Evolutionary conservation across 2,797 vertebrate genomes (phyloP), one percentile per base, ranked within the genome.

Genomic region (Liparis tanakae): DNA sequence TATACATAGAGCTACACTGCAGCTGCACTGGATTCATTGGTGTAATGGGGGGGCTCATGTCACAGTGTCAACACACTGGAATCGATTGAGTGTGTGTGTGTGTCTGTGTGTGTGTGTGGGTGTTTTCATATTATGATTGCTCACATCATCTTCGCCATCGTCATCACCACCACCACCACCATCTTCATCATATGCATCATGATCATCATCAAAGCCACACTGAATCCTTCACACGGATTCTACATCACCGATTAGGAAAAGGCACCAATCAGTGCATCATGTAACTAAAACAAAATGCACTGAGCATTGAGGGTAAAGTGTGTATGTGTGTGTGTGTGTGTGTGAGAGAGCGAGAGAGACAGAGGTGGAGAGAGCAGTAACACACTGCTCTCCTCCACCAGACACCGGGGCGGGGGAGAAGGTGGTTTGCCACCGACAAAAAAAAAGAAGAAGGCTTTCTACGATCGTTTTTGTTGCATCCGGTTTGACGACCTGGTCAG

Each of bases 361-460:
- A 55, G 65, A 41, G 65, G 34, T 46, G 33, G 56, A 48, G 70
- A 15, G 65, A 59, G 61, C 51, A 81, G 68, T 55, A 70, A 68
- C 84, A 68, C 84, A 64, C 76, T 81, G 76, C 78, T 71, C 80
- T 76, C 58, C 64, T 86, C 72, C 70, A 87, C 25, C 83, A 87
- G 79, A 81, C 84, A 82, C 76, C 72, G 86, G 83, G 84, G 85
- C 70, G 84, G 85, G 85, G 70, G 81, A 81, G 74, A 44, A 65
- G 63, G 83, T 30, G 25, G 62, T 74, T 71, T 85, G 74, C 67
- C 67, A 22, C 63, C 64, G 70, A 85, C 77, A 85, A 76, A 79
- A 30, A 79, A 72, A 62, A 63, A 56, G 72, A 51, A 37, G 4
- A n/a, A 41, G 72, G 36, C 25, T 64, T 54, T 67, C 33, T 41